Percentiles rank a stretch among this genome's conserved stretches.
phyloP scores from a whole-genome alignment of 92 coral and sea anemone species.

The Anthopleura xanthogrammica region DNA sequence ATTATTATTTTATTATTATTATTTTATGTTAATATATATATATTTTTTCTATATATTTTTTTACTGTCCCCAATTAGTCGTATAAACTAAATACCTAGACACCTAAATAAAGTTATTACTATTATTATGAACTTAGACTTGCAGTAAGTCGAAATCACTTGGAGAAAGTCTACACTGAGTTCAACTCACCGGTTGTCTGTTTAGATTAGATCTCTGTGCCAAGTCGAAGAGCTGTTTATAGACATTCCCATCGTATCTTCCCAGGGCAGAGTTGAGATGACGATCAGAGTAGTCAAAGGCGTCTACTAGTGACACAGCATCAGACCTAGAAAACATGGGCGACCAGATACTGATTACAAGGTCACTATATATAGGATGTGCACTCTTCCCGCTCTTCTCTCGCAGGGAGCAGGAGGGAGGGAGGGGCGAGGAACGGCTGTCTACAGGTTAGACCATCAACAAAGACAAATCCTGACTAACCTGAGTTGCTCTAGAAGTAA shows the following conservation, averaged over 20 bases:
- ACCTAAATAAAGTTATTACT: too few relatives aligned
- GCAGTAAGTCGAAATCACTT: too few relatives aligned
- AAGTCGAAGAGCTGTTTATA: slow-evolving; percentile 81
- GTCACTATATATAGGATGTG: too few relatives aligned
- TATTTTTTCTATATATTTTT: too few relatives aligned
- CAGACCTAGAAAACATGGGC: slow-evolving; percentile 50
- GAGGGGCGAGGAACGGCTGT: too few relatives aligned
- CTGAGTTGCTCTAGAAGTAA: slow-evolving; percentile 52
- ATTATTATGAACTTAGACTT: too few relatives aligned
- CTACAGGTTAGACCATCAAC: not conserved
- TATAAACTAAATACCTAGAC: too few relatives aligned
- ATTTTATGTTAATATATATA: too few relatives aligned
- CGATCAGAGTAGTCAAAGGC: slow-evolving; percentile 80
- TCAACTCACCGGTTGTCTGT: slow-evolving; percentile 59
- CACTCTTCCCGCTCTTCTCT: too few relatives aligned
- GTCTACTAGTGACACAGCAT: slow-evolving; percentile 90
- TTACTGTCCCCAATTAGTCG: too few relatives aligned
- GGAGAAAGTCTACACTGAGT: not conserved
- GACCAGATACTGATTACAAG: not conserved
- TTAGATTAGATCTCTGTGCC: slow-evolving; percentile 74
- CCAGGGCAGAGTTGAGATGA: slow-evolving; percentile 77
- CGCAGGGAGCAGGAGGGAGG: too few relatives aligned
- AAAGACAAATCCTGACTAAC: slow-evolving; percentile 20
- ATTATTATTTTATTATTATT: too few relatives aligned
- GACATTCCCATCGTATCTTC: slow-evolving; percentile 91